Evolutionary conservation across 2,888 invertebrate genomes (phyloP), one percentile per base, ranked within the genome.

Genomic region (Sinhomidia bicolor): DNA sequence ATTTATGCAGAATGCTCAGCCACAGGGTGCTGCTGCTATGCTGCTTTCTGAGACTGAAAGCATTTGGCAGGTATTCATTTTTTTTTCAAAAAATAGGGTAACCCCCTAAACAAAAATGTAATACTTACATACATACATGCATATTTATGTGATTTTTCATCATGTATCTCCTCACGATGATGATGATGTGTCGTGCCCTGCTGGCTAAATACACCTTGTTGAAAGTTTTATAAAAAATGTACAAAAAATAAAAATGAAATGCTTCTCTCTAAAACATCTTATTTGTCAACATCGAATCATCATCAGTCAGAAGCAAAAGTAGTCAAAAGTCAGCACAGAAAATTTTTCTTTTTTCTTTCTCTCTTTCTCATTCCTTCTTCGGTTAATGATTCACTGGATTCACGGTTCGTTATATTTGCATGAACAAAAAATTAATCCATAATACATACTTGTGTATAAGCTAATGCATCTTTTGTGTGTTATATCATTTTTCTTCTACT

Each of bases 201-300:
- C 57, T 57, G 78, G 14, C 54, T 57, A 78, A 76, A 57, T 54
- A 57, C 54, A 29, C 29, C 23, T 29, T 78, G 32, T 78, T 78
- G 57, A 54, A 54, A 57, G 32, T 20, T 17, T n/a, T n/a, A n/a
- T 36, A 51, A 76, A 74, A 12, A 78, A 57, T 32, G 32, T 6
- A 29, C 23, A 23, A 47, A 44, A 44, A 44, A 14, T 12, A 74
- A 47, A 47, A 47, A 54, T 54, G 78, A 32, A 57, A 51, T 47
- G 51, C 76, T 41, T 29, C 32, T 9, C 44, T 26, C 23, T 23
- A 23, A 10, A 78, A 78, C 78, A 57, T 78, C 57, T 78, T 57
- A 78, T 78, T 78, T 78, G 78, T 78, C 78, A 78, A 36, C 78
- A 36, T 78, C 9, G 36, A 57, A 57, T 78, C 78, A 57, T 36